Evolutionary conservation across 2,888 invertebrate species (phyloP).

Genomic region (Zygothrica quintamaculata): DNA sequence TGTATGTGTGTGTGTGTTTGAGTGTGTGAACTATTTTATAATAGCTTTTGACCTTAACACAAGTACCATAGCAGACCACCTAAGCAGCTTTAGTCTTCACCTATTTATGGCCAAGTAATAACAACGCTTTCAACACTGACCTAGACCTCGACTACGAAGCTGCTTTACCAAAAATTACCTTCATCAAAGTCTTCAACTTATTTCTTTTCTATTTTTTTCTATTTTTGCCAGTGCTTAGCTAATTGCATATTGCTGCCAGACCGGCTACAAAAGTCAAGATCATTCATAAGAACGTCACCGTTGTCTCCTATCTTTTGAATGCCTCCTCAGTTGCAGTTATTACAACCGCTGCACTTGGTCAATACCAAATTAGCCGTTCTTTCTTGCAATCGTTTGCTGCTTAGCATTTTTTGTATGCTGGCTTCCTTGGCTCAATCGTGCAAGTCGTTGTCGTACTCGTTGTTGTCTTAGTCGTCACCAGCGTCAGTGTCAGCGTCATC

Average conservation of each 20-base stretch:
- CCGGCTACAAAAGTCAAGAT: constrained; percentile 42
- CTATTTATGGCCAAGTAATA: not conserved
- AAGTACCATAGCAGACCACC: constrained; percentile 46
- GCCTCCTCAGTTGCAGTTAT: constrained; percentile 13
- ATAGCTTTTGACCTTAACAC: constrained; percentile 45
- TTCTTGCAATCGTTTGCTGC: constrained; percentile 32
- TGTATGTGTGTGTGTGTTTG: constrained; percentile 11
- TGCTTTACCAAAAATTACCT: not conserved
- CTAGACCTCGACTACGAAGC: constrained; percentile 52
- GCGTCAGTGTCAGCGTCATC: constrained; percentile 30
- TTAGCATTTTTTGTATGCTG: constrained; percentile 54
- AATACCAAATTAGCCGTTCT: constrained; percentile 31
- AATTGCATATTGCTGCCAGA: constrained; percentile 39
- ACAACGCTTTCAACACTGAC: constrained; percentile 29
- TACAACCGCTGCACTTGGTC: constrained; percentile 43
- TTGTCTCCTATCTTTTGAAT: constrained; percentile 12
- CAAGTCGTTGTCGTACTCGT: constrained; percentile 12
- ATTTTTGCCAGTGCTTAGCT: constrained; percentile 32
- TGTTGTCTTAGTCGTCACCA: constrained; percentile 14
- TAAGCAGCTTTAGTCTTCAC: constrained; percentile 11
- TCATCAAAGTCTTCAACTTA: constrained; percentile 7
- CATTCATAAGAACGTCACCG: constrained; percentile 26
- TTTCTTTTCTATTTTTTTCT: constrained; percentile 32
- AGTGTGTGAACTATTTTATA: constrained; percentile 24
- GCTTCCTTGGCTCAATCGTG: constrained; percentile 60